Evolutionary conservation across 1,140 invertebrate species (phyloP), one percentile per base, ranked within the genome.

Genomic region (Homalodisca vitripennis): DNA sequence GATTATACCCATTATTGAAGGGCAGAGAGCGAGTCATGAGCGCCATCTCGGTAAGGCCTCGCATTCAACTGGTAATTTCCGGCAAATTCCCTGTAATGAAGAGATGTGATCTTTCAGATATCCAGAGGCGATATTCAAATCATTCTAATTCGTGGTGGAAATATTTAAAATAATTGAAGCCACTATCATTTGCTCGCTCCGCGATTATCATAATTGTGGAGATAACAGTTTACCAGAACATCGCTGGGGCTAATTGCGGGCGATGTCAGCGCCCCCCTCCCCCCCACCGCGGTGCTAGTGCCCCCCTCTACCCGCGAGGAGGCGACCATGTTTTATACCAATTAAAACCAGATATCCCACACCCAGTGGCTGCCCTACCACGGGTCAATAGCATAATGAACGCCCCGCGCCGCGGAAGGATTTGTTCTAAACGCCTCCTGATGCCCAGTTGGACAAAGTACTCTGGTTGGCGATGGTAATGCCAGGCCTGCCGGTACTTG

Each of bases 81-180:
- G 55, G 55, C 55, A 60, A 60, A 60, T 46, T 64, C 63, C 55
- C 63, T 66, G 63, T 66, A 66, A 66, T 66, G 63, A 66, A 66
- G 63, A 46, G 63, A 66, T 66, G 22, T 66, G 63, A 66, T 66
- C 63, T 66, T 29, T 27, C 34, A 46, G 63, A 66, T 47, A 41
- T 47, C 63, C 41, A 14, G 10, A 12, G 63, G 63, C 32, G 32
- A 66, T 66, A 66, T 66, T 66, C 63, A 66, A 66, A 66, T 66
- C 32, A 66, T 66, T 66, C 63, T 66, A 66, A 66, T 66, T 66
- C 63, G 27, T 66, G 55, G 32, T 66, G 63, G 41, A 66, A 66
- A 66, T 66, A 31, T 66, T 66, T 66, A 66, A 66, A 66, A 66
- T 66, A 66, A 66, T 66, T 66, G 63, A 66, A 46, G 63, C 32